Conservation (phyloP, 2,797 vertebrate species). For the Myotis myotis region DNA sequence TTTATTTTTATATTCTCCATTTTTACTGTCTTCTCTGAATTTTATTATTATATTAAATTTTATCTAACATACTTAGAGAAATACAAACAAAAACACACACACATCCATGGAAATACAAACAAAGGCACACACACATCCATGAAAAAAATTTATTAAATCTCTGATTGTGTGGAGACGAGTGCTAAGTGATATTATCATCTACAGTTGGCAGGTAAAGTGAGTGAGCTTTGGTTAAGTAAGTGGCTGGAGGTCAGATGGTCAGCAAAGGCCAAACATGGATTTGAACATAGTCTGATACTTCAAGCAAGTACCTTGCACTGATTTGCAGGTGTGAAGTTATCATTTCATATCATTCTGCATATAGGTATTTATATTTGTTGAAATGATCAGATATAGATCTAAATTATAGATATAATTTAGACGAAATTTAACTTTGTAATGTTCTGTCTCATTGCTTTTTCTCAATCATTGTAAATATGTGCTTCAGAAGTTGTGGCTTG, state of each 20-base stretch:
- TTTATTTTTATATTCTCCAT: neutral
- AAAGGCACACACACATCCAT: neutral
- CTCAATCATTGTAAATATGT: neutral
- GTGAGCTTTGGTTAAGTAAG: neutral
- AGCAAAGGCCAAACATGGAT: neutral
- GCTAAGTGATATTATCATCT: neutral
- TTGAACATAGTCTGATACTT: neutral
- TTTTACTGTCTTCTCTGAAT: neutral
- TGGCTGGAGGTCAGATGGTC: neutral
- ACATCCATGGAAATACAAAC: too few relatives aligned
- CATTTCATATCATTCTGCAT: neutral
- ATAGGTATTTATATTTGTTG: neutral
- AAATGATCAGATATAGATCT: neutral
- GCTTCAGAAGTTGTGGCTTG: neutral
- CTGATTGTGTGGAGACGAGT: neutral
- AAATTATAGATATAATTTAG: neutral
- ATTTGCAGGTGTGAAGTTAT: neutral
- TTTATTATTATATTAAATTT: neutral
- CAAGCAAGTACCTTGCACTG: neutral
- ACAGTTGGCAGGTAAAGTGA: neutral
- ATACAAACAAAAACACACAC: neutral
- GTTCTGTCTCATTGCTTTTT: neutral
- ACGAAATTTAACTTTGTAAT: neutral
- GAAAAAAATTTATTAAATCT: neutral
- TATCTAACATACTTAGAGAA: neutral